Percentiles rank a stretch among this genome's conserved stretches.
Evolutionary conservation across 2,888 invertebrate genomes (phyloP).

Genomic region (Microchrysa polita): DNA sequence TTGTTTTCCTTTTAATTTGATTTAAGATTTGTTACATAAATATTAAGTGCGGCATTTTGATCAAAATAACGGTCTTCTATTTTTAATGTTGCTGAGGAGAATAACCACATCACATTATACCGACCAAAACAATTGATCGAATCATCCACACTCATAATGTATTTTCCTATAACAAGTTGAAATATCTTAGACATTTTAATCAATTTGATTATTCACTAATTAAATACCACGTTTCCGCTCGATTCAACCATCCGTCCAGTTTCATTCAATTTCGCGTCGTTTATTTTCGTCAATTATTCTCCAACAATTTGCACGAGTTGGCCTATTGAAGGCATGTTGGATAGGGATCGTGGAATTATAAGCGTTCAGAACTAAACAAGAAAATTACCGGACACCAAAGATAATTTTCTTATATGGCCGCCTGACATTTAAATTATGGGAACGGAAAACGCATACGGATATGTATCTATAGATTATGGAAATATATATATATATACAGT

Average conservation of each 20-base stretch:
- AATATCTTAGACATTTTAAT: not conserved
- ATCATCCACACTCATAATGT: conserved; percentile 22
- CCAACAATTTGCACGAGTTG: conserved; percentile 36
- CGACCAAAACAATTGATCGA: too few relatives aligned
- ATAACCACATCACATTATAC: too few relatives aligned
- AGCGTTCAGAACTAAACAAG: conserved; percentile 31
- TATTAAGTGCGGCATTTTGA: too few relatives aligned
- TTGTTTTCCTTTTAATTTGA: too few relatives aligned
- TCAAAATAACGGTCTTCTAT: too few relatives aligned
- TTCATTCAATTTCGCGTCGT: conserved; percentile 23
- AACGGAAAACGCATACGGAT: conserved; percentile 19
- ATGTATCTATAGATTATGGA: too few relatives aligned
- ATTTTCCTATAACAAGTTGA: not conserved
- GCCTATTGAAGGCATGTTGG: conserved; percentile 29
- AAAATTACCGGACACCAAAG: conserved; percentile 40
- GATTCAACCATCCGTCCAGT: conserved; percentile 25
- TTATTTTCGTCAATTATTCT: conserved; percentile 41
- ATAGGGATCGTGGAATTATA: conserved; percentile 31
- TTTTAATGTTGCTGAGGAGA: too few relatives aligned
- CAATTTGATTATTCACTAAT: conserved; percentile 34
- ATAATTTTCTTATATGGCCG: conserved; percentile 42
- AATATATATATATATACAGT: too few relatives aligned
- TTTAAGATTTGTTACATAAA: too few relatives aligned
- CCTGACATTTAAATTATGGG: conserved; percentile 44
- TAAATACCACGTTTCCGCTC: conserved; percentile 37